Evolutionary conservation across 1,140 invertebrate species (phyloP).

Genomic region (Sarcophaga bullata): DNA sequence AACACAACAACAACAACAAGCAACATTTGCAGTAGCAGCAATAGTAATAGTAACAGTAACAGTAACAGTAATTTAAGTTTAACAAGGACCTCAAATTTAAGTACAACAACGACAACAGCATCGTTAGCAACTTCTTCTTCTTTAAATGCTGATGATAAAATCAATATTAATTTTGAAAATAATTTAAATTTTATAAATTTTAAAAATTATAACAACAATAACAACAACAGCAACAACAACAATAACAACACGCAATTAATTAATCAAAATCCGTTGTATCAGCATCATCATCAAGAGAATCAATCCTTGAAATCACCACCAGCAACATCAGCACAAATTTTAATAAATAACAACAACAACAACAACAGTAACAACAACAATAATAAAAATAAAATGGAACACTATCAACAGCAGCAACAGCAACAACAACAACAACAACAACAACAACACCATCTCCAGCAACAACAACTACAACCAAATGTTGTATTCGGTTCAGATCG

Average conservation of each 20-base stretch:
- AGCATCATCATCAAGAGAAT: not conserved
- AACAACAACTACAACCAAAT: slow-evolving; percentile 8
- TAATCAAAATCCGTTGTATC: not conserved
- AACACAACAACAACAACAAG: not conserved
- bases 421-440: not conserved
- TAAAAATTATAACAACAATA: not conserved
- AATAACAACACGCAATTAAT: not conserved
- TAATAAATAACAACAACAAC: not conserved
- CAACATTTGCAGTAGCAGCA: not conserved
- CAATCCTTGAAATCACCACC: not conserved
- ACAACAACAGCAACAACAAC: not conserved
- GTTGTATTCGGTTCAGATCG: slow-evolving; percentile 83
- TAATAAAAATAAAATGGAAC: slow-evolving; percentile 23
- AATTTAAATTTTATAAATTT: slow-evolving; percentile 36
- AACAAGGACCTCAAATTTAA: not conserved
- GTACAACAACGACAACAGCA: not conserved
- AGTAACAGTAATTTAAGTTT: slow-evolving; percentile 14
- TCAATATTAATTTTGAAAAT: slow-evolving; percentile 33
- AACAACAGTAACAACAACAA: slow-evolving; percentile 6
- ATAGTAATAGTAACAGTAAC: not conserved
- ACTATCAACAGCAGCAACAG: not conserved
- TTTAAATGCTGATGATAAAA: not conserved
- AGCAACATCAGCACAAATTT: not conserved
- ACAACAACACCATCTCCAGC: not conserved
- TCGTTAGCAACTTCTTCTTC: not conserved